A percentile compares a stretch with the other conserved stretches of the same genome.
Conservation (phyloP, 2,888 invertebrate genomes). For the Plagodis dolabraria region DNA sequence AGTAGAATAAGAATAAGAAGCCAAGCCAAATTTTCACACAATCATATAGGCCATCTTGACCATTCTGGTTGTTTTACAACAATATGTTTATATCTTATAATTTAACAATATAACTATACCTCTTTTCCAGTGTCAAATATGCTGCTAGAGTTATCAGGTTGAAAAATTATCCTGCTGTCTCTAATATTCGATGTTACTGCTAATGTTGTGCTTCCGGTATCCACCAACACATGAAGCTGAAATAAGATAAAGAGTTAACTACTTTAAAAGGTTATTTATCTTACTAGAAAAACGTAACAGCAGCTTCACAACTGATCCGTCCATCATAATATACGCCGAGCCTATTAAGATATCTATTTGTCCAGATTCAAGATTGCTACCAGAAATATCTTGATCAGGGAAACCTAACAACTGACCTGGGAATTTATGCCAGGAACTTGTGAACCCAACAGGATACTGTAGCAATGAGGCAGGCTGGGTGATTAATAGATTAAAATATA, state of each 20-base stretch:
- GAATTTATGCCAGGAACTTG: no score
- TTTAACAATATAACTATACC: constrained; percentile 48
- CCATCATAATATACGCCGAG: no score
- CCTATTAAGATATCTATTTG: no score
- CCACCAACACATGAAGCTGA: constrained; percentile 85
- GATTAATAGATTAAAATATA: no score
- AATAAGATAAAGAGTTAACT: constrained; percentile 41
- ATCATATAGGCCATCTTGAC: background rate
- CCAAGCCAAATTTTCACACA: background rate
- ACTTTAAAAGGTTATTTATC: background rate
- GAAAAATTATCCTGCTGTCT: constrained; percentile 71
- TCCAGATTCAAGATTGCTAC: no score
- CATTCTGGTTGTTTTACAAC: background rate
- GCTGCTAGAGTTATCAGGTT: constrained; percentile 64
- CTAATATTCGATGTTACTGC: constrained; percentile 84
- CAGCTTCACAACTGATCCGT: no score
- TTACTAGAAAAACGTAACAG: no score
- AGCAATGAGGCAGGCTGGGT: no score
- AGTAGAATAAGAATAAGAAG: no score
- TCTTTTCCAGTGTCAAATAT: constrained; percentile 65
- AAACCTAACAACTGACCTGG: no score
- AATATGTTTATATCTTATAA: background rate
- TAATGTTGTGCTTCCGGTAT: constrained; percentile 88
- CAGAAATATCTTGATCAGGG: no score
- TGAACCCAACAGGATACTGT: no score